Conservation (phyloP, 2,113 vertebrate genomes). For the Myrmecobius fasciatus region DNA sequence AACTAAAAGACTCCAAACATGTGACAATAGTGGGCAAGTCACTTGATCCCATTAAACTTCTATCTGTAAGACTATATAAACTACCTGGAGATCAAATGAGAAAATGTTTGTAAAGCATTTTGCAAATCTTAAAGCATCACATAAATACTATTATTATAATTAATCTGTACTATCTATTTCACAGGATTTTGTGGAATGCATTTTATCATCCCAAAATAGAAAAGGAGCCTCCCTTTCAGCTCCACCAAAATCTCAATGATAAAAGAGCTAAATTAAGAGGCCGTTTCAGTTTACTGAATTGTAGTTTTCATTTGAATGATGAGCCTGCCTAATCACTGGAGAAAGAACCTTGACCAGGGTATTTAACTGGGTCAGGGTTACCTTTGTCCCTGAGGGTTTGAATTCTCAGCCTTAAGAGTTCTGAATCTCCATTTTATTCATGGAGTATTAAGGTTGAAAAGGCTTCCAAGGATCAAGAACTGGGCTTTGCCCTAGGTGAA, state of each 20-base stretch:
- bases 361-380: not conserved
- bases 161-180: not conserved
- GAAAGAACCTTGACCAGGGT: too few relatives aligned
- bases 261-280: constrained; percentile 23
- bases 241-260: constrained; percentile 8
- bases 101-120: not conserved
- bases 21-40: not conserved
- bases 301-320: not conserved
- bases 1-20: not conserved
- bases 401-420: not conserved
- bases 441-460: not conserved
- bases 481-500: not conserved
- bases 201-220: not conserved
- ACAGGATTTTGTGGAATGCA: not conserved
- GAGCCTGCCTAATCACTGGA: not conserved
- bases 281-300: not conserved
- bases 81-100: not conserved
- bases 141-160: too few relatives aligned
- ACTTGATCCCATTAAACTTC: not conserved
- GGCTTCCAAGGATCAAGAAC: not conserved
- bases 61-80: not conserved
- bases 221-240: not conserved
- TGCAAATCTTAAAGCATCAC: not conserved
- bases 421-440: not conserved
- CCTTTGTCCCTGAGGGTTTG: not conserved